Base-by-base conservation (phyloP, 2,797 vertebrate species). In the Miichthys miiuy region DNA sequence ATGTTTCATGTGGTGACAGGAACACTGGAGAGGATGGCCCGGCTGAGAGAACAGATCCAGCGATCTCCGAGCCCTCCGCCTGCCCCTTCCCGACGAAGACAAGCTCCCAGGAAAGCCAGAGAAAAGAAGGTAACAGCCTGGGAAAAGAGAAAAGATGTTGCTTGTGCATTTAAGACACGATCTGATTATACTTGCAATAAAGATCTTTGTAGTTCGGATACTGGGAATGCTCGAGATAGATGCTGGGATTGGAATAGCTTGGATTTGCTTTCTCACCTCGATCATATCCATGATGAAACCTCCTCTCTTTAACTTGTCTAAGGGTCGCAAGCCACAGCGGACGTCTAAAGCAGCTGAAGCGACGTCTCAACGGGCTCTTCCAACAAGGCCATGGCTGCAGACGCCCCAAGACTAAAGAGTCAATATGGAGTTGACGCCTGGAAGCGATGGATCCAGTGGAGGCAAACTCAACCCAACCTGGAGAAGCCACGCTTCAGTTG, bases 361-460 rank as follows among this genome's bases (percentile, higher is more conserved):
- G 2, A 71, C 94, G n/a, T 89, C 20, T 30, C 70, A 64, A 4
- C 87, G 13, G 68, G 20, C 6, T 12, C 75, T 0, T 1, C 68
- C 41, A 67, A 17, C 7, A 82, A 83, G 5, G 23, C 47, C 0
- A 1, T 11, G 3, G 23, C 70, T 7, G 10, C 87, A 1, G 86
- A 87, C 0, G 12, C 67, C 38, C 95, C 94, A 3, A 96, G 94
- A 71, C 92, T 99, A 0, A 96, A 97, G 86, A 96, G 96, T 27
- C 95, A 97, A 89, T 99, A 99, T 0, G 98, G 98, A 18, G 95
- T 99, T 1, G 97, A 98, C 0, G 97, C 98, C 61, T 99, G 98
- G 98, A 98, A 96, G 92, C 94, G 95, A 79, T 99, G 98, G 98
- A 96, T 99, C 87, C 96, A 96, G 23, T 97, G 97, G 97, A 97